Evolutionary conservation across 2,797 vertebrate genomes (phyloP).

Genomic region (Falco rusticolus): DNA sequence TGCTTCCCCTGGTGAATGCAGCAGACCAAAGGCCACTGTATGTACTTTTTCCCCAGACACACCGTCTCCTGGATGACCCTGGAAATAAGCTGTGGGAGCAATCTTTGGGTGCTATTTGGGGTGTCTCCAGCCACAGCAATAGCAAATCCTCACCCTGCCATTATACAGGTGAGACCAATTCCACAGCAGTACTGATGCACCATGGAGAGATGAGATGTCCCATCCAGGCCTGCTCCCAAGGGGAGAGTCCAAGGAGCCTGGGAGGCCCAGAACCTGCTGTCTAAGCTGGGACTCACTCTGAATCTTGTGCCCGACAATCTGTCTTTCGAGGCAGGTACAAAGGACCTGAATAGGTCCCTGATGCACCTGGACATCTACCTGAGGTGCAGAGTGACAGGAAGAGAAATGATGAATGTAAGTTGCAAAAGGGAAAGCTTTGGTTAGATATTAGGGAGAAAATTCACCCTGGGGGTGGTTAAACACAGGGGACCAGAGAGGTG

Average conservation of each 20-base stretch:
- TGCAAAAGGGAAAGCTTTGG: neutral
- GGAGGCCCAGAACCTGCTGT: neutral
- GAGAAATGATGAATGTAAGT: accelerated
- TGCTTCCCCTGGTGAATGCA: neutral
- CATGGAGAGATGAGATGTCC: neutral
- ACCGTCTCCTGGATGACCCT: neutral
- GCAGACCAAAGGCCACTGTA: neutral
- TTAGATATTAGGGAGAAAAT: neutral
- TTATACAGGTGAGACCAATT: accelerated
- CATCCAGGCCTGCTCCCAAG: neutral
- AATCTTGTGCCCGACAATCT: neutral
- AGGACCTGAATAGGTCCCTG: neutral
- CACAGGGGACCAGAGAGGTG: neutral
- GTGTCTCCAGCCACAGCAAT: neutral
- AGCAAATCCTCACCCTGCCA: neutral
- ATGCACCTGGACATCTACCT: neutral
- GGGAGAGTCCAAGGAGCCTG: neutral
- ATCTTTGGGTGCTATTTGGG: neutral
- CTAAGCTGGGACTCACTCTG: neutral
- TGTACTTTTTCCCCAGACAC: neutral
- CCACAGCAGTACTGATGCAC: neutral
- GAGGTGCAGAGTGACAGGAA: neutral
- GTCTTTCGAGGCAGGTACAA: neutral
- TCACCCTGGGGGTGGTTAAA: neutral
- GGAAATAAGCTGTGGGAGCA: too few species aligned